Evolutionary conservation across 2,797 vertebrate genomes (phyloP).

Genomic region (Limosa lapponica): DNA sequence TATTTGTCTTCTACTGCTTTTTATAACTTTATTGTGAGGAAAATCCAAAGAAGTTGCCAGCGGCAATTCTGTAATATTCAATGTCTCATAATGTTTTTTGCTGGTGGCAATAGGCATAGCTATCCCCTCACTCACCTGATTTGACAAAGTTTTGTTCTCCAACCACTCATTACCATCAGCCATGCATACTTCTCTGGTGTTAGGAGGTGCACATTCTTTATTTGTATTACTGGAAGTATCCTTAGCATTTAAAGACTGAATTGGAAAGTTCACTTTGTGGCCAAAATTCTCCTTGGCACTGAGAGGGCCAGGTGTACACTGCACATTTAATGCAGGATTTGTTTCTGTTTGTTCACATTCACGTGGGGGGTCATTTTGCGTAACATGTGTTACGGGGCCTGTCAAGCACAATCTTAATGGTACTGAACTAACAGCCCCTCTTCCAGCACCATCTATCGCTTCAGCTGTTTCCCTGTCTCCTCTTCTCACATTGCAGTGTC

Average conservation of each 20-base stretch:
- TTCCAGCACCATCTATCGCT: neutral
- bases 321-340: constrained; percentile 55
- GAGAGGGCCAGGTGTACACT: constrained; percentile 64
- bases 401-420: constrained; percentile 56
- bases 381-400: constrained; percentile 41
- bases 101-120: neutral
- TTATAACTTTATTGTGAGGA: neutral
- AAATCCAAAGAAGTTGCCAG: constrained; percentile 2
- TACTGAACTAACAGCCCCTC: neutral
- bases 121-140: neutral
- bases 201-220: constrained; percentile 23
- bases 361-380: neutral
- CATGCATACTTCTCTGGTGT: neutral
- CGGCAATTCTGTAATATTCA: neutral
- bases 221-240: constrained; percentile 25
- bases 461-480: neutral
- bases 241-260: constrained; percentile 2
- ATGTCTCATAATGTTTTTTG: neutral
- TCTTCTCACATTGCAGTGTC: neutral
- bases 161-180: neutral
- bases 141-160: constrained; percentile 14
- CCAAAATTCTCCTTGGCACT: constrained; percentile 59
- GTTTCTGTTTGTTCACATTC: constrained; percentile 21
- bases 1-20: constrained; percentile 34
- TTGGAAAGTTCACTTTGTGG: constrained; percentile 3